Percentiles rank a stretch among this genome's conserved stretches.
phyloP scores from a whole-genome alignment of 1,140 invertebrate species.

The Acarapis woodi region DNA sequence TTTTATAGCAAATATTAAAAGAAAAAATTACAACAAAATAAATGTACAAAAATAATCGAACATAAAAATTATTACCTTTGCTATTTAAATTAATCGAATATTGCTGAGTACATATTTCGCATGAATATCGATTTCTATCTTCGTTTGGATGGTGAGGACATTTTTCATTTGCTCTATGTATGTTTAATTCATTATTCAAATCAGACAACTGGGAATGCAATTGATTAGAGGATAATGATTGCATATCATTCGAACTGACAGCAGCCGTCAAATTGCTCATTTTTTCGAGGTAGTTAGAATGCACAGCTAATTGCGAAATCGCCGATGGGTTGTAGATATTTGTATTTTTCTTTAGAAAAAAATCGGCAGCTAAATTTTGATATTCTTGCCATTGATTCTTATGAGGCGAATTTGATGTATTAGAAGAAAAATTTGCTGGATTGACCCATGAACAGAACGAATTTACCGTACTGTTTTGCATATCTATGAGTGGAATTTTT shows the following conservation, averaged over 20 bases:
- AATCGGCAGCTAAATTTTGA: slow-evolving; percentile 13
- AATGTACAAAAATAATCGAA: no score
- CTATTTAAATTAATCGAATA: no score
- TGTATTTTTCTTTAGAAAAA: slow-evolving; percentile 14
- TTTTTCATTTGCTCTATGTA: no score
- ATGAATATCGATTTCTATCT: slow-evolving; percentile 12
- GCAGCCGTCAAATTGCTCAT: slow-evolving; percentile 10
- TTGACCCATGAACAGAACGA: slow-evolving; percentile 12
- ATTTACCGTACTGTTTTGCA: slow-evolving; percentile 13
- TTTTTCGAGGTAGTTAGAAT: slow-evolving; percentile 13
- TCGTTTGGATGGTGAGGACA: slow-evolving; percentile 11
- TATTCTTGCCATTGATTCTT: slow-evolving; percentile 12
- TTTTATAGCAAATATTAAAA: background rate
- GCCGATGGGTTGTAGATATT: slow-evolving; percentile 8
- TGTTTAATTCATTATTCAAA: no score
- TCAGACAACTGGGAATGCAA: no score
- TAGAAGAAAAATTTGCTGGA: slow-evolving; percentile 8
- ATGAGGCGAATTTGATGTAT: slow-evolving; percentile 3
- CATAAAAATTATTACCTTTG: no score
- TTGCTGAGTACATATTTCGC: slow-evolving; percentile 11
- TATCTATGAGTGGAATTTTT: no score
- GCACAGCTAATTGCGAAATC: slow-evolving; percentile 14
- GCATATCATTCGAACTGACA: no score
- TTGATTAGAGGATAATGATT: no score
- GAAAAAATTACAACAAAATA: background rate